Evolutionary conservation across 2,888 invertebrate species (phyloP), one percentile per base, ranked within the genome.

Genomic region (Acrocera orbiculus): DNA sequence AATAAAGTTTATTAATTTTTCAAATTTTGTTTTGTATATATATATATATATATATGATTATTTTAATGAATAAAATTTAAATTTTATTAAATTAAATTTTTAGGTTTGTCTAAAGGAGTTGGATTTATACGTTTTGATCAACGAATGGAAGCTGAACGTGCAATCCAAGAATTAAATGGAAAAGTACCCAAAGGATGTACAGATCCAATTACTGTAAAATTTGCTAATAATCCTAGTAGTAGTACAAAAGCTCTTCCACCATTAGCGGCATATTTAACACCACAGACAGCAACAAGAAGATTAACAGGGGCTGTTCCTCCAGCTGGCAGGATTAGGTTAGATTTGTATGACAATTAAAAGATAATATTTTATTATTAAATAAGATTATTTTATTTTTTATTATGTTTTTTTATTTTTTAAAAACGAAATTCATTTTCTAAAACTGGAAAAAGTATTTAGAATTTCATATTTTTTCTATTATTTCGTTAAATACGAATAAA

Each of bases 81-180:
- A n/a, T n/a, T n/a, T n/a, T n/a, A n/a, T n/a, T n/a, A n/a, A n/a
- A n/a, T n/a, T n/a, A n/a, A n/a, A n/a, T 35, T 36, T 26, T 56
- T 66, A 76, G 92, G 90, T 51, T 66, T 87, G 54, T 87, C 87
- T 43, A 90, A 90, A 62, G 90, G 89, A 47, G 90, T 90, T 46
- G 89, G 89, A 42, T 90, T 90, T 63, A 89, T 90, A 52, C 75
- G 89, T 44, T 90, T 87, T 65, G 89, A 90, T 64, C 85, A 86
- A 63, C 76, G 87, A 48, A 70, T 76, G 49, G 89, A 90, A 59
- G 90, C 90, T 33, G 89, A 90, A 58, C 69, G 80, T 35, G 89
- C 89, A 39, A 90, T 90, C 52, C 78, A 82, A 59, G 82, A 86
- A 61, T 63, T 90, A 52, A 86, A 90, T 62, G 86, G 87, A 42